Evolutionary conservation across 1,140 invertebrate species (phyloP), one percentile per base, ranked within the genome.

Genomic region (Hestina assimilis): DNA sequence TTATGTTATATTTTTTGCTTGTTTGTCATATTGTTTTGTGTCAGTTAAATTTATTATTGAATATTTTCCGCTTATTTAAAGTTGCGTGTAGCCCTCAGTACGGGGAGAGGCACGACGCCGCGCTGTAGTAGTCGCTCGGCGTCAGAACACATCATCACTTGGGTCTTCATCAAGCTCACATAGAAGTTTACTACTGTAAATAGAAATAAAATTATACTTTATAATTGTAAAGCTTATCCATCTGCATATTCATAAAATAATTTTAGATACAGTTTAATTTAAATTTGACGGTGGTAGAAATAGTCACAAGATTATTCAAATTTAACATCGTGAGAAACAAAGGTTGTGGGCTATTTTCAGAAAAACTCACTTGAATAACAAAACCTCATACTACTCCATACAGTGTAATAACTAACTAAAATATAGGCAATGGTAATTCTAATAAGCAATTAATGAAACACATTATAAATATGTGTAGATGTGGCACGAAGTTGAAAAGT

Each of bases 91-190:
- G 17, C 77, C 79, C 24, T 67, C 59, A 53, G 62, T 72, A 17
- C 82, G 72, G 20, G 74, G 74, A 28, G 71, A 75, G 61, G 72
- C 65, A 41, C 83, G 78, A 19, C 84, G 81, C 68, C 82, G 75
- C 59, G 79, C 72, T 47, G 72, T 72, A 42, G 72, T 75, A 40
- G 72, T 65, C 28, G 76, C 74, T 59, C 69, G 85, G 73, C 83
- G 85, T 88, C 85, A 88, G 85, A 86, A 88, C 65, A 86, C 83
- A 54, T 88, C 85, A 52, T 88, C 85, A 50, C 80, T 86, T 11
- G 83, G 85, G 20, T 88, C 85, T 24, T 88, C 85, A 19, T 88
- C 85, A 66, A 88, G 52, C 47, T 86, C 85, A 60, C 85, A 88
- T 4, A 88, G 75, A 14, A 88, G 71, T 60, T 88, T 86, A 61